These are phyloP conservation scores for Pseudochaenichthys georgianus DNA, from an alignment of 2,797 vertebrate genomes.

Conservation along the genomic window DNA sequence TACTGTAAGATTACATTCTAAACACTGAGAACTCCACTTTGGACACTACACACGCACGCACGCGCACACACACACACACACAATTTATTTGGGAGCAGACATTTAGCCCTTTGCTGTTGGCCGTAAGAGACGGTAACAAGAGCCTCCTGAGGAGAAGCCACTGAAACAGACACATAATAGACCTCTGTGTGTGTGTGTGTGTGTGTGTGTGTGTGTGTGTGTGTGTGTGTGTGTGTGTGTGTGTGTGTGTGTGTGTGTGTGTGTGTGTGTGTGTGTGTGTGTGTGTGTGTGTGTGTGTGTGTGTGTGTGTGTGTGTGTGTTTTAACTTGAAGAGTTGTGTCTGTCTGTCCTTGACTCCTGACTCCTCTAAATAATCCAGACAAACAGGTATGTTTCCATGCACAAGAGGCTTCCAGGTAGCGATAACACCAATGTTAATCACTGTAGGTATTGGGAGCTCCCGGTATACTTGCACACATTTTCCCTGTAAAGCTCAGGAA, in stretches of 20 bases:
- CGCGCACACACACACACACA: conserved; percentile 8
- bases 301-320: conserved; percentile 10
- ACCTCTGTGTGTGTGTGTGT: conserved; percentile 56
- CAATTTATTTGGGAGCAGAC: conserved; percentile 60
- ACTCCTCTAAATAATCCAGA: conserved; percentile 28
- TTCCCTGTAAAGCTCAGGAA: conserved; percentile 40
- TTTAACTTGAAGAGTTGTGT: conserved; percentile 21
- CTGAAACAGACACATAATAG: conserved; percentile 76
- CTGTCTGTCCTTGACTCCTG: conserved; percentile 27
- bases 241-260: conserved; percentile 7
- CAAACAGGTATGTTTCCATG: not conserved
- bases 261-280: not conserved
- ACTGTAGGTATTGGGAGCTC: not conserved
- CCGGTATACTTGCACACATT: conserved; percentile 48
- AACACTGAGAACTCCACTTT: not conserved
- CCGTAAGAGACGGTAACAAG: conserved; percentile 72
- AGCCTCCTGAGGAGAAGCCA: conserved; percentile 68
- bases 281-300: conserved; percentile 10
- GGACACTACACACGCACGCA: no score
- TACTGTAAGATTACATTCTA: conserved; percentile 42
- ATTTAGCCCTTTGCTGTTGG: conserved; percentile 78
- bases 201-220: conserved; percentile 36
- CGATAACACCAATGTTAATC: no score
- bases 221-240: not conserved
- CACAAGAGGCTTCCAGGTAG: not conserved